A percentile compares a stretch with the other conserved stretches of the same genome.
Evolutionary conservation across 2,888 invertebrate genomes (phyloP).

Genomic region (Pseudoips prasinana): DNA sequence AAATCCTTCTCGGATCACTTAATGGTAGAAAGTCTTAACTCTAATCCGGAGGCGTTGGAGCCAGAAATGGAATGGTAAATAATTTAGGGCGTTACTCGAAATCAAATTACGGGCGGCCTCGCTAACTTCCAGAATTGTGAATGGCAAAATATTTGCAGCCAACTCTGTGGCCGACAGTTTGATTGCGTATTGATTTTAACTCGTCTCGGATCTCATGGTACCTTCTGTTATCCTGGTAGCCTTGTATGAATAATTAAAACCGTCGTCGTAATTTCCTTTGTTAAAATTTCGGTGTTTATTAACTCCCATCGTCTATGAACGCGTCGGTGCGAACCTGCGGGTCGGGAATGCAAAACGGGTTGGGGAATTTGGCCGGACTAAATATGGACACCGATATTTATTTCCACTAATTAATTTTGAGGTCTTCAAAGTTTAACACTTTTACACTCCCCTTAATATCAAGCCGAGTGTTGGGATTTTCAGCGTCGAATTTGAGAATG

Average conservation of each 20-base stretch:
- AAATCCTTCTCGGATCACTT: constrained; percentile 7
- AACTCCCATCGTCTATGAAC: too few species aligned
- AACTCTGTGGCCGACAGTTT: constrained; percentile 51
- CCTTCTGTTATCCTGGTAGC: constrained; percentile 3
- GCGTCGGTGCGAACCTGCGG: too few species aligned
- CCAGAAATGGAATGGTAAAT: constrained; percentile 38
- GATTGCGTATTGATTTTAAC: constrained; percentile 58
- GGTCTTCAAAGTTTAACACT: too few species aligned
- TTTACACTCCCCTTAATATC: too few species aligned
- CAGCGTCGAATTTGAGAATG: too few species aligned
- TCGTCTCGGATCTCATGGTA: constrained; percentile 26
- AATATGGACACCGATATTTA: too few species aligned
- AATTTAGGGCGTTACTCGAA: constrained; percentile 49
- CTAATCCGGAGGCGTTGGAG: constrained; percentile 25
- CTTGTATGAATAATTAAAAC: constrained; percentile 27
- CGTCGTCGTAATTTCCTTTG: constrained; percentile 7
- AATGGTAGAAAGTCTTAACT: constrained; percentile 19
- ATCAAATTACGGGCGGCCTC: constrained; percentile 38
- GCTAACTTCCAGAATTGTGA: constrained; percentile 40
- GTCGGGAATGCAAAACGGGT: too few species aligned
- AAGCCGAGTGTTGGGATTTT: too few species aligned
- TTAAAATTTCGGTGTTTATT: constrained; percentile 9
- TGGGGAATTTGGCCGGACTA: too few species aligned
- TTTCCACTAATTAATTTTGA: too few species aligned
- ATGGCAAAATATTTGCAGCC: constrained; percentile 52